Evolutionary conservation across 2,113 vertebrate species (phyloP), one percentile per base, ranked within the genome.

Genomic region (Ptychochromis oligacanthus): DNA sequence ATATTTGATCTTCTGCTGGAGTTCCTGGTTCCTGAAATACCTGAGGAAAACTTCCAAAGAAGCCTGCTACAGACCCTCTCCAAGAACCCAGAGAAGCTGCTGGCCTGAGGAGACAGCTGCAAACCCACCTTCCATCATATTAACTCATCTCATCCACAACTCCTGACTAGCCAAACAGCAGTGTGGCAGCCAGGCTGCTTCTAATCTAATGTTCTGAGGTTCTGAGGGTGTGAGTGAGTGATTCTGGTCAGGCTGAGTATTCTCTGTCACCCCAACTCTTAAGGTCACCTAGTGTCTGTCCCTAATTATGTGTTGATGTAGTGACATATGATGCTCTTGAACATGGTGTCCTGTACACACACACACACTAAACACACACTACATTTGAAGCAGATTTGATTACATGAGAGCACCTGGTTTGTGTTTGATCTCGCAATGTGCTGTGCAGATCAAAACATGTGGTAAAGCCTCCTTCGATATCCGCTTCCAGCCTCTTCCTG

Each of bases 1-100:
- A 91, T 99, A 36, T 96, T 97, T 89, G 98, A 99, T 81, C 92
- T 98, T 84, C 95, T 99, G 54, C 90, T 99, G 91, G 97, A 98
- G 88, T 96, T 97, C 90, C 89, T 99, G 92, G 93, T 97, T 83
- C 95, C 97, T 79, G 95, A 97, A 81, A 85, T 84, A 49, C 94
- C 94, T 0, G 91, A 93, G 7, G 86, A 96, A 28, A 94, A 95
- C 77, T 95, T 96, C 28, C 96, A 96, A 84, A 94, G 88, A 55
- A 88, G 86, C 31, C 87, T 96, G 24, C 83, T 96, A 74, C 89
- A 93, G 67, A 95, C 90, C 28, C 91, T 95, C 10, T 86, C 91
- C n/a, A 95, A 92, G 88, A 94, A 91, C 64, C 89, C 93, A 0
- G 95, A 96, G 81, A 95, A 92, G 87, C 34, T 85, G 4, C 34